Evolutionary conservation across 2,797 vertebrate genomes (phyloP).

Genomic region (Myotis myotis): DNA sequence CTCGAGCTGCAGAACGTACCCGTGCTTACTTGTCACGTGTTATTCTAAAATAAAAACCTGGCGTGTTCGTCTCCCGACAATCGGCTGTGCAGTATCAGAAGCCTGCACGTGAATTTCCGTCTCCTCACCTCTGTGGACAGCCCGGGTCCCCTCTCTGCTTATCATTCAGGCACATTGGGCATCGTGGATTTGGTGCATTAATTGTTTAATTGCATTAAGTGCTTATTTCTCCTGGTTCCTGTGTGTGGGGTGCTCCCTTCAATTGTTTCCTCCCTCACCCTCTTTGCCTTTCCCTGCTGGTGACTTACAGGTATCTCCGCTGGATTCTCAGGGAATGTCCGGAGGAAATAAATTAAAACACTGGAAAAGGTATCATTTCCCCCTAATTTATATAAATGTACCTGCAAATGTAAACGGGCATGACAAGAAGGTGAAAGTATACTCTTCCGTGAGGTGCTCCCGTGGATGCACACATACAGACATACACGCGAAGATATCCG

Average conservation of each 20-base stretch:
- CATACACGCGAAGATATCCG: accelerated
- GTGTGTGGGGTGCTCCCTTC: not conserved
- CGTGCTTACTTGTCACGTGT: not conserved
- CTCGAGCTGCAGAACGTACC: not conserved
- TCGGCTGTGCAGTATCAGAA: not conserved
- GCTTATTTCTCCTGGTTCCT: not conserved
- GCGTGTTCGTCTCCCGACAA: not conserved
- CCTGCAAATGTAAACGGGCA: not conserved
- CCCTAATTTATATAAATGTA: not conserved
- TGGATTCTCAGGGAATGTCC: not conserved
- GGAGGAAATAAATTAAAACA: not conserved
- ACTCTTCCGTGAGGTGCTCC: not conserved
- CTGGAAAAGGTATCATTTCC: not conserved
- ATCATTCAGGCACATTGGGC: not conserved
- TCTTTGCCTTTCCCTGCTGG: not conserved
- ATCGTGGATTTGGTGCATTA: not conserved
- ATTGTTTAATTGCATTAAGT: not conserved
- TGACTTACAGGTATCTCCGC: not conserved
- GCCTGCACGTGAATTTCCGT: not conserved
- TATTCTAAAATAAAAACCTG: not conserved
- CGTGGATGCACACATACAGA: accelerated
- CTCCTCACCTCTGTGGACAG: not conserved
- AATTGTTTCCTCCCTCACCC: not conserved
- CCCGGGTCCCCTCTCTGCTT: not conserved
- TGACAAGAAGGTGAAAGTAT: not conserved